A percentile compares a stretch with the other conserved stretches of the same genome.
Evolutionary conservation across 2,888 invertebrate genomes (phyloP).

Genomic region (Mechanitis mazaeus): DNA sequence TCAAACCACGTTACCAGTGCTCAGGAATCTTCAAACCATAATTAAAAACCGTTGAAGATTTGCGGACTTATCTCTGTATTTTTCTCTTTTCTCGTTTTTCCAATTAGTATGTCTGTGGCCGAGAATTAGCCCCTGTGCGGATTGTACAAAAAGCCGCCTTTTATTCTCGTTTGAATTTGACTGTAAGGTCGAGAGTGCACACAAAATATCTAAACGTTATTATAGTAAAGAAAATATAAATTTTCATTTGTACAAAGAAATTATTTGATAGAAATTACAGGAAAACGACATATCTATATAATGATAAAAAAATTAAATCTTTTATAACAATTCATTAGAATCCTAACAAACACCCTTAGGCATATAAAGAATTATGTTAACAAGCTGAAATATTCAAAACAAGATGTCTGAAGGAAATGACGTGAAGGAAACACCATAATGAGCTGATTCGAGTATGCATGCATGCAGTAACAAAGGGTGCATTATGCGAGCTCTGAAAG

Average conservation of each 20-base stretch:
- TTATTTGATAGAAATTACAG: no score
- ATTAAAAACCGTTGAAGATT: slow-evolving; percentile 9
- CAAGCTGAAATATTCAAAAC: slow-evolving; percentile 36
- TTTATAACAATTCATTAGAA: slow-evolving; percentile 9
- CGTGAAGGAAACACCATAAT: slow-evolving; percentile 54
- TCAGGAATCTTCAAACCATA: slow-evolving; percentile 5
- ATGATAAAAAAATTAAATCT: not conserved
- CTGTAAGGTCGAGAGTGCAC: slow-evolving; percentile 16
- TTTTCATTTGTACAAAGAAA: no score
- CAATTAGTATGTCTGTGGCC: slow-evolving; percentile 30
- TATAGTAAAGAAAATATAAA: not conserved
- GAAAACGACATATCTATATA: not conserved
- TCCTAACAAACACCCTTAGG: slow-evolving; percentile 17
- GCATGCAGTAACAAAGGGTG: slow-evolving; percentile 38
- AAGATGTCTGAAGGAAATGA: slow-evolving; percentile 56
- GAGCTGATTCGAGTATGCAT: slow-evolving; percentile 54
- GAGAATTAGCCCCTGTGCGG: slow-evolving; percentile 28
- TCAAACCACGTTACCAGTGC: no score
- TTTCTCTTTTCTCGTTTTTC: slow-evolving; percentile 24
- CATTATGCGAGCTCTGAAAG: slow-evolving; percentile 49
- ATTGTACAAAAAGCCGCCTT: slow-evolving; percentile 22
- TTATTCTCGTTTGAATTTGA: slow-evolving; percentile 14
- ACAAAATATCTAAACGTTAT: slow-evolving; percentile 4
- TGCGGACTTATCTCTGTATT: slow-evolving; percentile 17
- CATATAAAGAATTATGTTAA: slow-evolving; percentile 24